A percentile compares a stretch with the other conserved stretches of the same genome.
phyloP scores from a whole-genome alignment of 2,797 vertebrate species.

The Chaunax sp. region DNA sequence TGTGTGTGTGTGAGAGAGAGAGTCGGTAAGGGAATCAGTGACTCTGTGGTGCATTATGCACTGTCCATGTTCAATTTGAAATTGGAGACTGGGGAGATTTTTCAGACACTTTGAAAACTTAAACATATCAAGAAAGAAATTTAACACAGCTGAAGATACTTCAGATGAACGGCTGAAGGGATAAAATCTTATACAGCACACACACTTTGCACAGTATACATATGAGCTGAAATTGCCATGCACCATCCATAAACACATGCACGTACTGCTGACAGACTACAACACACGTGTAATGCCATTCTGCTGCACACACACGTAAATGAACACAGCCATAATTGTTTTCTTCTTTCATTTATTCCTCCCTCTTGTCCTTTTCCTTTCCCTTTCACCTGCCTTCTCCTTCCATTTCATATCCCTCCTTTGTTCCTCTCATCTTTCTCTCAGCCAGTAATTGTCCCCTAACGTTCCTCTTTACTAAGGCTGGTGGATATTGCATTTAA shows the following conservation, averaged over 20 bases:
- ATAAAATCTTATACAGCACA: neutral
- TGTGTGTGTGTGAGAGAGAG: too few species aligned
- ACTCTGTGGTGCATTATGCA: too few species aligned
- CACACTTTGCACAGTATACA: neutral
- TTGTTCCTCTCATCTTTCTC: neutral
- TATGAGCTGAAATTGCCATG: neutral
- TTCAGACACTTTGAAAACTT: neutral
- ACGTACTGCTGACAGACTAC: neutral
- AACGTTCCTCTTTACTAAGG: slow-evolving; percentile 1
- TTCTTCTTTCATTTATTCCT: neutral
- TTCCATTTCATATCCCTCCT: too few species aligned
- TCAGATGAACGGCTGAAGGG: neutral
- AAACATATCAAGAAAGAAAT: neutral
- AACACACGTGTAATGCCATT: neutral
- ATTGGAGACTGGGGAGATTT: slow-evolving; percentile 5
- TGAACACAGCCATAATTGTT: neutral
- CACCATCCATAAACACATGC: slow-evolving; percentile 2
- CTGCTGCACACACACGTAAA: neutral
- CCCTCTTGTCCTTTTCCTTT: neutral
- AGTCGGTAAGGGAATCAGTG: slow-evolving; percentile 62
- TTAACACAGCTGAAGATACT: slow-evolving; percentile 4
- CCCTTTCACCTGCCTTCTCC: neutral
- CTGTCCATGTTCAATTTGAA: slow-evolving; percentile 50
- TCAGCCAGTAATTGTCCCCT: neutral
- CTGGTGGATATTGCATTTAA: too few species aligned